Conservation (phyloP, 2,113 vertebrate species). For the Oenanthe oenanthe region DNA sequence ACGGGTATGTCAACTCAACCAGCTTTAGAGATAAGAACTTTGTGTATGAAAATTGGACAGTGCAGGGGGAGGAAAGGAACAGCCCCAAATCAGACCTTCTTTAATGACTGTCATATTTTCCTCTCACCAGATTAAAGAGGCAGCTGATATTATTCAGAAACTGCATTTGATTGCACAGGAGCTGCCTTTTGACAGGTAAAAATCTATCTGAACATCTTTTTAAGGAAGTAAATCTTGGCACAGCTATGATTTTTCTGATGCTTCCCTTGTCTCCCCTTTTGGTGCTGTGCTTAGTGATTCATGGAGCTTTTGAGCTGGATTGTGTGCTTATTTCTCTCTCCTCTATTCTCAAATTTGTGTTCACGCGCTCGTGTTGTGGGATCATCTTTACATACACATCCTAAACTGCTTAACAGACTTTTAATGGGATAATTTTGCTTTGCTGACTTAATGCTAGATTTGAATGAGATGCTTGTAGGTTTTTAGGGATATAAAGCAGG, state of each 20-base stretch:
- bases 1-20: not conserved
- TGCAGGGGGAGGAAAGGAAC: not conserved
- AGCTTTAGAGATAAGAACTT: not conserved
- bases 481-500: not conserved
- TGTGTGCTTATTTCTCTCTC: constrained; percentile 2
- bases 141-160: constrained; percentile 99
- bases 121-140: constrained; percentile 92
- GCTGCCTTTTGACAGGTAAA: constrained; percentile 96
- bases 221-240: not conserved
- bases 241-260: not conserved
- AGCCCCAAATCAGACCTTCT: not conserved
- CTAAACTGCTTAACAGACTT: constrained; percentile 60
- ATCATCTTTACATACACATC: constrained; percentile 43
- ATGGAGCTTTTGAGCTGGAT: not conserved
- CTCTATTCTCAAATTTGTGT: constrained; percentile 6
- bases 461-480: constrained; percentile 49
- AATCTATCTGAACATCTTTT: constrained; percentile 45
- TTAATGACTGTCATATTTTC: constrained; percentile 36
- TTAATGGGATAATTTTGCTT: constrained; percentile 59
- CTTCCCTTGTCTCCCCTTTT: constrained; percentile 6
- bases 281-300: not conserved
- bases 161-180: constrained; percentile 98
- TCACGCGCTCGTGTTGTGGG: not conserved
- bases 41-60: not conserved
- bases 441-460: constrained; percentile 57